Evolutionary conservation across 1,140 invertebrate genomes (phyloP).

Genomic region (Zophobas atratus): DNA sequence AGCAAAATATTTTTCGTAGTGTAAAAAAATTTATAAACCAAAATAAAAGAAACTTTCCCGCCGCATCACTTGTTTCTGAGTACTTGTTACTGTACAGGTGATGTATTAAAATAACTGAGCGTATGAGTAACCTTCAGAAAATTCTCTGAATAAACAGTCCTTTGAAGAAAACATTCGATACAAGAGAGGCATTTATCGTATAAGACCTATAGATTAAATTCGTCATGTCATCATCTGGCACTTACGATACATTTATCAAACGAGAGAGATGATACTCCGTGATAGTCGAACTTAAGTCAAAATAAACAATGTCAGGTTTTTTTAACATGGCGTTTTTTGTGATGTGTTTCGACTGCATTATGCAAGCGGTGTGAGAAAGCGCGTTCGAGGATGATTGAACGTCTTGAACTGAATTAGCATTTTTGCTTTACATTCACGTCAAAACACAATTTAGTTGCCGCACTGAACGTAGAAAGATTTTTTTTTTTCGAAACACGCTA

Average conservation of each 20-base stretch:
- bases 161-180: constrained; percentile 39
- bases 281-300: constrained; percentile 38
- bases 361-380: constrained; percentile 40
- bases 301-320: constrained; percentile 44
- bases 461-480: background rate
- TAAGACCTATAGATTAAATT: constrained; percentile 24
- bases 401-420: constrained; percentile 41
- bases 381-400: constrained; percentile 34
- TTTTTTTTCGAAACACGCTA: no score
- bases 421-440: constrained; percentile 7
- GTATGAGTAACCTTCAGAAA: constrained; percentile 35
- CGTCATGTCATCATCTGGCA: constrained; percentile 46
- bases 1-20: background rate
- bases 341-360: constrained; percentile 21
- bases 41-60: background rate
- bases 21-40: background rate
- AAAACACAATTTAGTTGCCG: background rate
- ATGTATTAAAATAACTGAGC: background rate
- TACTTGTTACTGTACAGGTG: background rate
- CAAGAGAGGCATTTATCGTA: constrained; percentile 40
- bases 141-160: constrained; percentile 48
- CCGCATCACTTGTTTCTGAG: background rate
- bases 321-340: constrained; percentile 26
- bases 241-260: constrained; percentile 50
- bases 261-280: constrained; percentile 39